A percentile compares a stretch with the other conserved stretches of the same genome.
phyloP scores from a whole-genome alignment of 2,888 invertebrate species.

The Oscheius onirici region DNA sequence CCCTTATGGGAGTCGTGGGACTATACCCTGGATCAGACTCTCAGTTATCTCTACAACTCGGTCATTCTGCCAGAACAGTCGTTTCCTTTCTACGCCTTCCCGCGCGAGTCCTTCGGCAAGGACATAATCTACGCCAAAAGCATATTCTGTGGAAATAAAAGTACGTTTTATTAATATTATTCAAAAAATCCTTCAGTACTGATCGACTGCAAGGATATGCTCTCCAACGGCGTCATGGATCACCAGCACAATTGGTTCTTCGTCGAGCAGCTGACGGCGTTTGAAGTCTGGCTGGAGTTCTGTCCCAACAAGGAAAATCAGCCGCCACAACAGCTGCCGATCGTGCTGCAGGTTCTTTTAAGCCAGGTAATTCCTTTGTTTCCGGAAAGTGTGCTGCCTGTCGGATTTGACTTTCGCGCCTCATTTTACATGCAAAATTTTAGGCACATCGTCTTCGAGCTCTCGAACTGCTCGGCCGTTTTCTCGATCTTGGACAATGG shows the following conservation, averaged over 20 bases:
- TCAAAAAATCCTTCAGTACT: neutral
- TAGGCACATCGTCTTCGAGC: constrained; percentile 91
- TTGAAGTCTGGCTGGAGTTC: constrained; percentile 87
- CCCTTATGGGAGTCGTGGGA: constrained; percentile 88
- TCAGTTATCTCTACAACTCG: constrained; percentile 77
- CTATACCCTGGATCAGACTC: constrained; percentile 89
- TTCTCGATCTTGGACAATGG: constrained; percentile 93
- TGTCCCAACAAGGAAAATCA: constrained; percentile 81
- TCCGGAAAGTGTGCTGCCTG: too few species aligned
- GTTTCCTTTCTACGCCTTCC: constrained; percentile 7
- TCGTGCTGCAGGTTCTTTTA: constrained; percentile 84
- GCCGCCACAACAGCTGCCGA: constrained; percentile 92
- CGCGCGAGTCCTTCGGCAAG: constrained; percentile 5
- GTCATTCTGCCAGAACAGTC: constrained; percentile 10
- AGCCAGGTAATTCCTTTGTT: constrained; percentile 56
- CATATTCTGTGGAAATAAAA: neutral
- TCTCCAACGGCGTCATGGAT: constrained; percentile 16
- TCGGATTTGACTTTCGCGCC: too few species aligned
- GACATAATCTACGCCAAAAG: constrained; percentile 17
- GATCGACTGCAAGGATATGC: neutral
- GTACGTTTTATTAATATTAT: neutral
- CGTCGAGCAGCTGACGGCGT: constrained; percentile 95
- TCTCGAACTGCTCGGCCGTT: constrained; percentile 88
- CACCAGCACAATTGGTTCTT: constrained; percentile 83
- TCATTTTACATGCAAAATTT: too few species aligned